A percentile compares a stretch with the other conserved stretches of the same genome.
Conservation (phyloP, 2,797 vertebrate species). For the Mastacembelus armatus region DNA sequence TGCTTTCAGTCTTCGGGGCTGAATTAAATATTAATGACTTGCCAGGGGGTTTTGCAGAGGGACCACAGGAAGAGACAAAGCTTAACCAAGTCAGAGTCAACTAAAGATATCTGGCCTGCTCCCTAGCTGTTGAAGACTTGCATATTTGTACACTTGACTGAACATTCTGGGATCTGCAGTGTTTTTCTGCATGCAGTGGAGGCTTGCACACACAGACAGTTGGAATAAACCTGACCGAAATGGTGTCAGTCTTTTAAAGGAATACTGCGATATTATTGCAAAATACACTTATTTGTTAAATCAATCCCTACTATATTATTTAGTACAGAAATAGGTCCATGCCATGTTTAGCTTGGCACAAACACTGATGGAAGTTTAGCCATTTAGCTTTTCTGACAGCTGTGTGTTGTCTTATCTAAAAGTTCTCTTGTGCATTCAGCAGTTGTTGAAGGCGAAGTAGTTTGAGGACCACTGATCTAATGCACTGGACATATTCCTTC, state of each 20-base stretch:
- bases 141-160: conserved; percentile 18
- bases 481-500: no score
- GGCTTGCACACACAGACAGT: conserved; percentile 3
- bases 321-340: not conserved
- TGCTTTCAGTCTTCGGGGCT: conserved; percentile 4
- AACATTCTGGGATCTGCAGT: conserved; percentile 25
- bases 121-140: conserved; percentile 6
- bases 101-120: conserved; percentile 16
- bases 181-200: conserved; percentile 16
- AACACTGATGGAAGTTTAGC: not conserved
- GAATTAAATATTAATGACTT: conserved; percentile 12
- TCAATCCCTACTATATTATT: not conserved
- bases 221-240: not conserved
- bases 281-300: no score
- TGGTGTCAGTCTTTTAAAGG: conserved; percentile 2
- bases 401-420: no score
- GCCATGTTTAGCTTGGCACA: not conserved
- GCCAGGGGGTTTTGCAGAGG: conserved; percentile 8
- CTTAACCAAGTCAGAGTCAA: conserved; percentile 15
- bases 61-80: not conserved
- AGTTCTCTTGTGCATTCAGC: not conserved
- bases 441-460: no score
- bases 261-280: not conserved
- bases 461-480: no score
- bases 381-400: not conserved